These are phyloP conservation scores for Lamprotornis superbus DNA, from an alignment of 2,113 vertebrate species.

Conservation along the genomic window DNA sequence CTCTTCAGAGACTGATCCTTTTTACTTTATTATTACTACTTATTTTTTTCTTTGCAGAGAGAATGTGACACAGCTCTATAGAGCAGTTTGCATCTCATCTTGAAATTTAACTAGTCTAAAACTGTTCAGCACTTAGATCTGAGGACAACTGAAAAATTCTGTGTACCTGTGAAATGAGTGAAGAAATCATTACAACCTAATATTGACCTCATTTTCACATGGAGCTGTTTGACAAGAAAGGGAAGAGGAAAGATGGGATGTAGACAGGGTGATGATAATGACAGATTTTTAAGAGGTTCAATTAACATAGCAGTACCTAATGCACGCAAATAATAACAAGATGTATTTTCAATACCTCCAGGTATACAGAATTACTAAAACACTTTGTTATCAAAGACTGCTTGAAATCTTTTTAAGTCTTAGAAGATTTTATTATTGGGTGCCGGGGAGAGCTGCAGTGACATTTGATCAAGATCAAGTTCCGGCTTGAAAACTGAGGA, in stretches of 20 bases:
- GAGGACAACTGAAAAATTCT: neutral
- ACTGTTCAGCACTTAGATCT: neutral
- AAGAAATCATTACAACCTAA: conserved; percentile 14
- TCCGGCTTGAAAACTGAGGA: conserved; percentile 11
- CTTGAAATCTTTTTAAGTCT: neutral
- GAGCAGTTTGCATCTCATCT: neutral
- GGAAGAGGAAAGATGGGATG: neutral
- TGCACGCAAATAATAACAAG: neutral
- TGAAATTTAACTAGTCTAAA: neutral
- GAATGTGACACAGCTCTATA: neutral
- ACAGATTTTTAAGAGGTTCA: neutral
- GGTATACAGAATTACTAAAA: neutral
- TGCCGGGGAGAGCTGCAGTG: neutral
- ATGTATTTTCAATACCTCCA: neutral
- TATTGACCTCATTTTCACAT: conserved; percentile 23
- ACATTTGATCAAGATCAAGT: neutral
- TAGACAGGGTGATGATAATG: neutral
- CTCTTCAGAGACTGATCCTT: neutral
- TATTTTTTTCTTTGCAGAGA: neutral
- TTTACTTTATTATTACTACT: neutral
- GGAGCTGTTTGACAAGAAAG: neutral
- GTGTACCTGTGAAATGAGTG: conserved; percentile 27
- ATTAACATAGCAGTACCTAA: neutral
- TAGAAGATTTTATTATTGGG: neutral
- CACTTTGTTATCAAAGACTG: neutral